phyloP scores from a whole-genome alignment of 2,797 vertebrate genomes.

The Dendrocincla tyrannina region DNA sequence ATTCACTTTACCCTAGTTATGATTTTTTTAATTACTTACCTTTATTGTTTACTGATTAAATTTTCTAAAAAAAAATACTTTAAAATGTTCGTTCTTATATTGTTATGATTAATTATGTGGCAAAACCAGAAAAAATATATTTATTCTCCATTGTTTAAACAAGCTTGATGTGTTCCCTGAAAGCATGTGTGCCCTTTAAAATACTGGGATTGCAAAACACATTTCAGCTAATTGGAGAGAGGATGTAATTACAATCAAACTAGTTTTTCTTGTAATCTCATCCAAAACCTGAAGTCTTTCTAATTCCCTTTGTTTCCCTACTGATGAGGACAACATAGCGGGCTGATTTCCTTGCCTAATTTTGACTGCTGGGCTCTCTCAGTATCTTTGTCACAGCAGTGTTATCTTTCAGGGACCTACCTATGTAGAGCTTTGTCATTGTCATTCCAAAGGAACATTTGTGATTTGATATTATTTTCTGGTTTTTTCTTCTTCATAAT shows the following conservation, averaged over 20 bases:
- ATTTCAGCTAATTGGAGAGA: constrained; percentile 10
- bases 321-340: not conserved
- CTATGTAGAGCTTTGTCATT: not conserved
- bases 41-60: not conserved
- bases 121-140: not conserved
- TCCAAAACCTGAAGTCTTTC: not conserved
- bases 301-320: not conserved
- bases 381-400: not conserved
- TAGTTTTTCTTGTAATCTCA: not conserved
- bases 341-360: not conserved
- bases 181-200: not conserved
- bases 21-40: not conserved
- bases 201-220: not conserved
- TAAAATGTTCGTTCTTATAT: not conserved
- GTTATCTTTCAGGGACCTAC: not conserved
- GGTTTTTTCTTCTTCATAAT: not conserved
- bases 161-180: not conserved
- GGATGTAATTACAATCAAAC: constrained; percentile 39
- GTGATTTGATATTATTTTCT: not conserved
- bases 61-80: not conserved
- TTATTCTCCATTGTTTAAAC: not conserved
- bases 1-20: not conserved
- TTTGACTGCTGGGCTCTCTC: not conserved
- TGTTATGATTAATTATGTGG: not conserved
- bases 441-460: not conserved